Evolutionary conservation across 2,797 vertebrate genomes (phyloP).

Genomic region (Chrosomus eos): DNA sequence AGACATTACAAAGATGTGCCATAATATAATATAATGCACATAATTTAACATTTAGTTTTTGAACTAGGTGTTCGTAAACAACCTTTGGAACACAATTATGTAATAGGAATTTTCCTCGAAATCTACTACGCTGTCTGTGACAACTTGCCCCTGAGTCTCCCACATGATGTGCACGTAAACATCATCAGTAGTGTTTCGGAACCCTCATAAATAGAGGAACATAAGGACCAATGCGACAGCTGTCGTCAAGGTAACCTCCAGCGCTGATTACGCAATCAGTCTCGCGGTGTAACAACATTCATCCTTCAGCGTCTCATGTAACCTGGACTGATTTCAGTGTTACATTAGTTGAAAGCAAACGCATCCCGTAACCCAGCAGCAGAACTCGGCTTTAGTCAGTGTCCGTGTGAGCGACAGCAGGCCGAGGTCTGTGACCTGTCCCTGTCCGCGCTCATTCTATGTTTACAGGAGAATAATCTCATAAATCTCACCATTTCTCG

Average conservation of each 20-base stretch:
- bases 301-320: background rate
- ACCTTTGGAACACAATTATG: background rate
- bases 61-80: background rate
- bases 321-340: background rate
- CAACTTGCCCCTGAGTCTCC: background rate
- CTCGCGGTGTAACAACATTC: background rate
- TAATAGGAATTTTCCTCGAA: background rate
- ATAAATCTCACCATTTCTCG: constrained; percentile 89
- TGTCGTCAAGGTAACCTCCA: constrained; percentile 39
- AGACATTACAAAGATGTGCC: background rate
- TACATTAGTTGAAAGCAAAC: background rate
- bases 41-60: no score
- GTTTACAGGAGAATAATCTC: background rate
- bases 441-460: background rate
- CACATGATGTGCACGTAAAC: background rate
- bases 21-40: background rate
- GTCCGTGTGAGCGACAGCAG: background rate
- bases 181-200: background rate
- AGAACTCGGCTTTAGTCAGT: background rate
- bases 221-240: constrained; percentile 45
- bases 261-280: constrained; percentile 25
- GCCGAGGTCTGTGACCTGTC: background rate
- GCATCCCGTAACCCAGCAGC: background rate
- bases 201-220: background rate
- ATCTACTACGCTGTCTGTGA: background rate